Percentiles rank a stretch among this genome's conserved stretches.
phyloP scores from a whole-genome alignment of 2,113 vertebrate species.

The Talpa occidentalis region DNA sequence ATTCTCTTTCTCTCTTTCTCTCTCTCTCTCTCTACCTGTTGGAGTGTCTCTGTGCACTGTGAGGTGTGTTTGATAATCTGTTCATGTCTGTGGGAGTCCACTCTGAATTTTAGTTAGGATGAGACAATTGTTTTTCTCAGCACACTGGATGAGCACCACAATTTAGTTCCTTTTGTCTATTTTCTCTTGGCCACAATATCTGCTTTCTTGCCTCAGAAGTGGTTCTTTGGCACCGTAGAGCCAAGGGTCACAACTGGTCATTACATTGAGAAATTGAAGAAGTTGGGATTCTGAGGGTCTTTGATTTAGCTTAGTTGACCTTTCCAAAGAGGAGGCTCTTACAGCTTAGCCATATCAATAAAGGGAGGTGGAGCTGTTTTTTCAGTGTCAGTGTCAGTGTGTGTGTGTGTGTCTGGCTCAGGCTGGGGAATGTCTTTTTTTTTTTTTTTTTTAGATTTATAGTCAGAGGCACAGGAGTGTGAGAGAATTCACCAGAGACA shows the following conservation, averaged over 20 bases:
- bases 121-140: not conserved
- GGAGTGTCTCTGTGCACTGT: not conserved
- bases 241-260: not conserved
- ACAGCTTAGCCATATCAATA: not conserved
- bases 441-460: too few species aligned
- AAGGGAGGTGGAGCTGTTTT: not conserved
- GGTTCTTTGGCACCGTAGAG: not conserved
- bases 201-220: not conserved
- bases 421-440: too few species aligned
- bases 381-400: not conserved
- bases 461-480: too few species aligned
- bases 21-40: too few species aligned
- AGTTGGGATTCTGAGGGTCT: not conserved
- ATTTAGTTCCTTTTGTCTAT: not conserved
- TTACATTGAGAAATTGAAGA: not conserved
- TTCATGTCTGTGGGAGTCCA: not conserved
- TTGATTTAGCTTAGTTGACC: not conserved
- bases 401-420: fast-evolving
- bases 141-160: not conserved
- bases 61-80: not conserved
- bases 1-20: not conserved
- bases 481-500: too few species aligned
- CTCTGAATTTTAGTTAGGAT: not conserved
- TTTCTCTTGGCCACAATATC: not conserved
- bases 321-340: not conserved